These are phyloP conservation scores for Tyrophagus putrescentiae DNA, from an alignment of 1,140 invertebrate genomes.

Conservation along the genomic window DNA sequence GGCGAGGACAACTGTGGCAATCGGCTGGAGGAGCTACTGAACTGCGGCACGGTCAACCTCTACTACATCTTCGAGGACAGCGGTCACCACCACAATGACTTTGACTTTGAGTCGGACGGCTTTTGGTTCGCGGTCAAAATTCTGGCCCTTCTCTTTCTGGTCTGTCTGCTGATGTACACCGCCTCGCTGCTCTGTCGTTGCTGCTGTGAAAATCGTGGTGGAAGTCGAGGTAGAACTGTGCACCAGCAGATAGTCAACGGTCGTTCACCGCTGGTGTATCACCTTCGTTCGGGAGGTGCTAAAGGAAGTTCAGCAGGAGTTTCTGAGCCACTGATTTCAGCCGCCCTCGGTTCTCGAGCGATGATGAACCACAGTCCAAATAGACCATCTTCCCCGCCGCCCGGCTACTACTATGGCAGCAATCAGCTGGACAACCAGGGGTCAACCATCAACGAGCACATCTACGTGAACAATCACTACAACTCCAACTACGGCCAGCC, in stretches of 20 bases:
- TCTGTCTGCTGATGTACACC: not conserved
- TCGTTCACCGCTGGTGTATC: constrained; percentile 8
- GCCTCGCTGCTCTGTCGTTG: not conserved
- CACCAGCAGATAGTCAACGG: constrained; percentile 5
- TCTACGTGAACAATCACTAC: constrained; percentile 20
- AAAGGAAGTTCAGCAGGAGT: not conserved
- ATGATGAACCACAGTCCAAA: not conserved
- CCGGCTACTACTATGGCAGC: constrained; percentile 6
- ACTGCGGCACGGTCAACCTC: constrained; percentile 2
- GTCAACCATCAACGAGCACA: constrained; percentile 14
- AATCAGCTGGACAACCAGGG: constrained; percentile 10
- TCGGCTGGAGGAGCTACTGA: constrained; percentile 5
- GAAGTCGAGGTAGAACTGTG: too few relatives aligned
- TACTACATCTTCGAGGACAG: not conserved
- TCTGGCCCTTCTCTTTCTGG: not conserved
- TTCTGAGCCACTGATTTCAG: not conserved
- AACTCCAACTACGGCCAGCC: constrained; percentile 19
- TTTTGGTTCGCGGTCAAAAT: constrained; percentile 14
- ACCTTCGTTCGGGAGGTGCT: not conserved
- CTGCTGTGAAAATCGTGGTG: constrained; percentile 1
- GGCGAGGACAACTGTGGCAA: constrained; percentile 20
- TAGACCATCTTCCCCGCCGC: constrained; percentile 1
- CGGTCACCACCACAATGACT: not conserved
- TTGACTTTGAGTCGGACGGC: not conserved
- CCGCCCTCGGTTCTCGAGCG: not conserved